phyloP scores from a whole-genome alignment of 2,797 vertebrate species.

The Bradypodion ventrale region DNA sequence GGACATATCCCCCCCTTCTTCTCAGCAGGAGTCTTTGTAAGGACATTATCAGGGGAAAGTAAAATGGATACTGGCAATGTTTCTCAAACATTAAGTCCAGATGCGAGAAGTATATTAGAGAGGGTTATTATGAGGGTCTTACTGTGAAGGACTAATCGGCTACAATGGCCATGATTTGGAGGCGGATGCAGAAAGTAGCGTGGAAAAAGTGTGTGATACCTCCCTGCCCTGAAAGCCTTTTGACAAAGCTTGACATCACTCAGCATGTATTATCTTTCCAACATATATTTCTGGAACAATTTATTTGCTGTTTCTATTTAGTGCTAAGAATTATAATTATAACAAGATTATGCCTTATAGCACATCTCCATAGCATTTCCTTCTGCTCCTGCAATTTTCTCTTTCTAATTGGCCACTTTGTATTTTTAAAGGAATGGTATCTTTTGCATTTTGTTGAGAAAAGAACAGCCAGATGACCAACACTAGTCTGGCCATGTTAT shows the following conservation, averaged over 20 bases:
- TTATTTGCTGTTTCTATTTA: neutral
- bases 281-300: neutral
- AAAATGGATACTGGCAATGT: neutral
- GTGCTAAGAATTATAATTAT: neutral
- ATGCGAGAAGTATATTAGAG: neutral
- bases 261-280: neutral
- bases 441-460: neutral
- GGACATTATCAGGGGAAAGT: neutral
- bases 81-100: neutral
- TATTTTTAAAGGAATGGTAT: neutral
- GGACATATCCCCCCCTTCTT: neutral
- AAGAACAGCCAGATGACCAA: neutral
- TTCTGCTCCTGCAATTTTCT: neutral
- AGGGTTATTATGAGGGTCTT: neutral
- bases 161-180: neutral
- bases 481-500: too few species aligned
- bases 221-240: neutral
- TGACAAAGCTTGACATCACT: neutral
- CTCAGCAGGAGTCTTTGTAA: neutral
- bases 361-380: neutral
- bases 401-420: neutral
- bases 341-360: neutral
- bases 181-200: neutral
- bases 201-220: neutral
- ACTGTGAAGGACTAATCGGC: neutral